Conservation (phyloP, 2,113 vertebrate species). For the Quiscalus mexicanus region DNA sequence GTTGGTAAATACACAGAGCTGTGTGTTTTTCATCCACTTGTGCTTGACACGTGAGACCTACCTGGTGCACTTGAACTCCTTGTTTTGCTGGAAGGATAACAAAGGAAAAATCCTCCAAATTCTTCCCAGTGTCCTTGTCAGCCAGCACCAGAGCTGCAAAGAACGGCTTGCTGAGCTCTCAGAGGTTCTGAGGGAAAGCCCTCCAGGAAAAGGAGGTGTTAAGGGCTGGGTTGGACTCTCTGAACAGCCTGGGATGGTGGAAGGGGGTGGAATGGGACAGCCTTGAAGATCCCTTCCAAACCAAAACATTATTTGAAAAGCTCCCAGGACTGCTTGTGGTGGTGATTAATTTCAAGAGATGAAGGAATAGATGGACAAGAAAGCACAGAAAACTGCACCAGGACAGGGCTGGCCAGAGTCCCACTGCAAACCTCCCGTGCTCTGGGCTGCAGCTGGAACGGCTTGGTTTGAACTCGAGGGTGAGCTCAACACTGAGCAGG, state of each 20-base stretch:
- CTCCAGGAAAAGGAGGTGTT: background rate
- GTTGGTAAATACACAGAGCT: conserved; percentile 11
- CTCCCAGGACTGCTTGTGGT: background rate
- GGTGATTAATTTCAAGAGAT: background rate
- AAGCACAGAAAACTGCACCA: rapidly evolving
- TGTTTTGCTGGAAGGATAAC: background rate
- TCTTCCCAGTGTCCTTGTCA: background rate
- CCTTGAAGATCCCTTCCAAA: background rate
- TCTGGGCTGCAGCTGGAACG: background rate
- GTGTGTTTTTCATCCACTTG: background rate
- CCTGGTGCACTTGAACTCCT: background rate
- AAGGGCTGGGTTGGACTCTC: background rate
- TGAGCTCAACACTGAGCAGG: background rate
- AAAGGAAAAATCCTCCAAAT: rapidly evolving
- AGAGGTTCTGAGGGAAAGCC: background rate
- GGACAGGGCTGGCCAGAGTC: background rate
- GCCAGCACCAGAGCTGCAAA: background rate
- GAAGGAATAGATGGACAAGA: background rate
- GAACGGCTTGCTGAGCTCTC: background rate
- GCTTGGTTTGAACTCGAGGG: background rate
- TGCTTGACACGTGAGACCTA: background rate
- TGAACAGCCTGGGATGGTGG: background rate
- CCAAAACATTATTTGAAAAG: background rate
- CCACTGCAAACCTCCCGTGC: background rate
- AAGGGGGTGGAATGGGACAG: background rate